A percentile compares a stretch with the other conserved stretches of the same genome.
phyloP scores from a whole-genome alignment of 2,113 vertebrate genomes.

The Platichthys stellatus region DNA sequence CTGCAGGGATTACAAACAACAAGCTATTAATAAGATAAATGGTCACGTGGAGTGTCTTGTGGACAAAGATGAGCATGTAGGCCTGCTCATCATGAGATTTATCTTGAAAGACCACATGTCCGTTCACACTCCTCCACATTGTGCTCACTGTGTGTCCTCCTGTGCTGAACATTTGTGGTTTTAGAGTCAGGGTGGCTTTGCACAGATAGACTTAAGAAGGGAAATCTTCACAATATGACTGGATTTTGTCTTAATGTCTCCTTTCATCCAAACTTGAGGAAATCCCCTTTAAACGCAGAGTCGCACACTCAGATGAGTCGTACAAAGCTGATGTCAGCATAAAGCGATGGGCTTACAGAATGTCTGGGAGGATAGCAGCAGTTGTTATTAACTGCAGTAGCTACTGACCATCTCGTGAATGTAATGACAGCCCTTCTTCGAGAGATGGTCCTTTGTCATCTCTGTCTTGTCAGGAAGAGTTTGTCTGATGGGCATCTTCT shows the following conservation, averaged over 20 bases:
- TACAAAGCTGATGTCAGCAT: background rate
- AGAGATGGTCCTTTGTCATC: constrained; percentile 3
- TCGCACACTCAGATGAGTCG: background rate
- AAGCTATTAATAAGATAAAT: constrained; percentile 5
- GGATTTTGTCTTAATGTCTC: constrained; percentile 46
- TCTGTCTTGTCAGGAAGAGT: constrained; percentile 3
- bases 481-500: constrained; percentile 11
- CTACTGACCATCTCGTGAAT: constrained; percentile 16
- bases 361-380: background rate
- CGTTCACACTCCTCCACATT: constrained; percentile 18
- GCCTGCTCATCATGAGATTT: background rate
- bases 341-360: background rate
- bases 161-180: constrained; percentile 1
- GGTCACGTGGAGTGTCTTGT: background rate
- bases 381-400: background rate
- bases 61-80: constrained; percentile 5
- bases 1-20: constrained; percentile 16
- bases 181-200: constrained; percentile 14
- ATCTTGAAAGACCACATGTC: background rate
- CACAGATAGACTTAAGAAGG: constrained; percentile 29
- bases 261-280: constrained; percentile 27
- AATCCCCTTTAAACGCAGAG: constrained; percentile 10
- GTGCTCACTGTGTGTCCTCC: constrained; percentile 18
- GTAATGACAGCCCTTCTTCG: constrained; percentile 31
- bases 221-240: constrained; percentile 39